Evolutionary conservation across 2,797 vertebrate genomes (phyloP), one percentile per base, ranked within the genome.

Genomic region (Macropus fuliginosus): DNA sequence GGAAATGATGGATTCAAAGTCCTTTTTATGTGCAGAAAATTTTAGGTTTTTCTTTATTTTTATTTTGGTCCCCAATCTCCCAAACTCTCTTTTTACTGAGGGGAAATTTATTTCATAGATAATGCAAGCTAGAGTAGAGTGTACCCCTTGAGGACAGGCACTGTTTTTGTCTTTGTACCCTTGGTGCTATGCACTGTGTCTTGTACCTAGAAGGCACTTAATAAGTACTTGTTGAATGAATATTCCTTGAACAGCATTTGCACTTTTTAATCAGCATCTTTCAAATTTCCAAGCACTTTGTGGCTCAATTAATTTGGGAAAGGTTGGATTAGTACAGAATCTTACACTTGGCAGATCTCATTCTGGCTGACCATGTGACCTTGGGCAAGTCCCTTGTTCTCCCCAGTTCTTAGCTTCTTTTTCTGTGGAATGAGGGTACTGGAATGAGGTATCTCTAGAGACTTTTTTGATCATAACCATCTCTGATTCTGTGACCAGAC

Each of bases 181-280:
- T 50, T 3, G 1, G 2, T 24, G 40, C 24, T 8, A 5, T 27
- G 40, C 3, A 27, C 10, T 10, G 1, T 0, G 9, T 50, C 21
- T 27, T 24, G 40, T 27, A 87, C 40, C 16, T 40, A 87, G 40
- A 87, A 50, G 24, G 10, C 74, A 87, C 74, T 87, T 46, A 46
- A 46, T 11, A 21, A 87, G 40, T 46, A 10, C 74, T 11, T 46
- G 10, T 24, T 24, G 18, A 3, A 81, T 46, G n/a, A 46, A 46
- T 24, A 24, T 40, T 46, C n/a, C 8, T 46, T 24, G 1, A 46
- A 9, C 6, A 46, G 66, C 66, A 46, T 10, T 81, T 24, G 3
- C 2, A 11, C 21, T 87, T 40, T 40, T 11, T 27, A 27, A 27
- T 87, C 24, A 87, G 40, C 4, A 87, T 27, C 74, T 87, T 50